phyloP scores from a whole-genome alignment of 2,113 vertebrate genomes.

The Protobothrops mucrosquamatus region DNA sequence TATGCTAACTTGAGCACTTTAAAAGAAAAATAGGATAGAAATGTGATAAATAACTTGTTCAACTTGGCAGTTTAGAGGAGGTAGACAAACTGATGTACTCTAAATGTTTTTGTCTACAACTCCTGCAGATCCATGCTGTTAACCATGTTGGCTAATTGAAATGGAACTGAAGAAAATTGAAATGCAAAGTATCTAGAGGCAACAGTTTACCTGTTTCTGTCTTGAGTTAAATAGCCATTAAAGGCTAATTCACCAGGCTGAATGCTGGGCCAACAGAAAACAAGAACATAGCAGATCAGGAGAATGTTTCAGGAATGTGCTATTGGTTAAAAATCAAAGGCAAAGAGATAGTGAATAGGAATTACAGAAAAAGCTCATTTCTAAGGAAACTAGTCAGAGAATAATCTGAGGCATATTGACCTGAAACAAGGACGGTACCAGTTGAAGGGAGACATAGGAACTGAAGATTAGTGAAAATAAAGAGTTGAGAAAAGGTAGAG shows the following conservation, averaged over 20 bases:
- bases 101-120: background rate
- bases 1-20: background rate
- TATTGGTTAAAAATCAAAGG: background rate
- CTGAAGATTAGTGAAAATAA: background rate
- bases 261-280: background rate
- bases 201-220: background rate
- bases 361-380: background rate
- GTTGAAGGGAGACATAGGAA: background rate
- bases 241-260: background rate
- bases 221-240: background rate
- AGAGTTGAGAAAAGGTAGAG: background rate
- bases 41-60: background rate
- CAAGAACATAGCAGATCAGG: background rate
- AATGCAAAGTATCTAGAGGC: background rate
- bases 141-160: background rate
- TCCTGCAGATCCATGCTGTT: background rate
- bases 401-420: background rate
- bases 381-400: background rate
- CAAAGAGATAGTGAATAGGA: background rate
- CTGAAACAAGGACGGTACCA: background rate
- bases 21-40: background rate
- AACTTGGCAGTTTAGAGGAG: background rate
- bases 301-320: background rate
- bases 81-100: background rate
- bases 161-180: background rate